A percentile compares a stretch with the other conserved stretches of the same genome.
phyloP scores from a whole-genome alignment of 1,140 invertebrate species.

The Meteorus sp. region DNA sequence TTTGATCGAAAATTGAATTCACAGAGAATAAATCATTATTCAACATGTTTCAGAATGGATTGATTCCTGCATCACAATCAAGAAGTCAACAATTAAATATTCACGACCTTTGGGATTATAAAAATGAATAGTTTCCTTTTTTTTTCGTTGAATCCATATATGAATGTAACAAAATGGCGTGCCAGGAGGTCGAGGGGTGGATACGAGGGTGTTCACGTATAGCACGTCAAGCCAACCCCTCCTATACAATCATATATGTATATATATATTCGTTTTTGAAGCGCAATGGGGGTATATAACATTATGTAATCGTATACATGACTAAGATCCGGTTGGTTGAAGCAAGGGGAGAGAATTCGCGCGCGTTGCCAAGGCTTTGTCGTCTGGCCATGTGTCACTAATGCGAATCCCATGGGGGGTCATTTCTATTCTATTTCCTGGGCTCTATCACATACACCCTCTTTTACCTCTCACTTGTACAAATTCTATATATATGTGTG shows the following conservation, averaged over 20 bases:
- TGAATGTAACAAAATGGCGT: slow-evolving; percentile 29
- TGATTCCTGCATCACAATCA: too few relatives aligned
- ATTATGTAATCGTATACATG: slow-evolving; percentile 57
- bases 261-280: neutral
- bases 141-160: neutral
- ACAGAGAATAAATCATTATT: too few relatives aligned
- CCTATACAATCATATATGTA: too few relatives aligned
- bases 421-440: slow-evolving; percentile 61
- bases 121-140: too few relatives aligned
- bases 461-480: slow-evolving; percentile 5
- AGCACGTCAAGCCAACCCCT: slow-evolving; percentile 16
- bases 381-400: slow-evolving; percentile 58
- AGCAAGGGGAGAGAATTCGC: slow-evolving; percentile 16
- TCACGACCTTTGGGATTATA: too few relatives aligned
- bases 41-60: too few relatives aligned
- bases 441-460: slow-evolving; percentile 46
- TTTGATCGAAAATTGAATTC: too few relatives aligned
- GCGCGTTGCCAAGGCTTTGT: slow-evolving; percentile 43
- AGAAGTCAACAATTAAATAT: too few relatives aligned
- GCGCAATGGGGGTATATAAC: slow-evolving; percentile 35
- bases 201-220: neutral
- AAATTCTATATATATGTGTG: slow-evolving; percentile 7
- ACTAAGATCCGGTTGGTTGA: slow-evolving; percentile 41
- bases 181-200: slow-evolving; percentile 5
- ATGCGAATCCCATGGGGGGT: slow-evolving; percentile 57